phyloP scores from a whole-genome alignment of 2,797 vertebrate species.

The Cuniculus paca region DNA sequence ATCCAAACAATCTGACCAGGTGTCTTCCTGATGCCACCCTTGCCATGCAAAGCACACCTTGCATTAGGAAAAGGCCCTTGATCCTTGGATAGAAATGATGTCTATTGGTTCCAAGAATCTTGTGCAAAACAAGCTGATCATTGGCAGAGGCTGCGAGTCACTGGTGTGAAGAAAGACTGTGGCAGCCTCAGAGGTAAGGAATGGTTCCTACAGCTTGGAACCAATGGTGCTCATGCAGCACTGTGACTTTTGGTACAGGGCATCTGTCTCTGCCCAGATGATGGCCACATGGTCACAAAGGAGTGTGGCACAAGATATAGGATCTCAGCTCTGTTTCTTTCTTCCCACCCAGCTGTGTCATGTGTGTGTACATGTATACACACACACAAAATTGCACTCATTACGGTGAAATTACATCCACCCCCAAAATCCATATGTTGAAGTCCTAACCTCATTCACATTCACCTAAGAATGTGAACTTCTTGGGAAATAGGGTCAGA shows the following conservation, averaged over 20 bases:
- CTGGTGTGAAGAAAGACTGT: not conserved
- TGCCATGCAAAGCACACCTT: not conserved
- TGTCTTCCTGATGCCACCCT: not conserved
- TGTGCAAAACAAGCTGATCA: not conserved
- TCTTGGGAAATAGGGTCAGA: not conserved
- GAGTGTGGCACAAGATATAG: no score
- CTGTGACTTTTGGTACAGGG: not conserved
- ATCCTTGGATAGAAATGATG: not conserved
- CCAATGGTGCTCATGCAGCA: not conserved
- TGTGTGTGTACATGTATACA: not conserved
- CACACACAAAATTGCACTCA: not conserved
- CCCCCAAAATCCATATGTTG: not conserved
- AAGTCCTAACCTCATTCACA: not conserved
- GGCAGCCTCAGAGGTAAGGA: not conserved
- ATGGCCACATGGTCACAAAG: not conserved
- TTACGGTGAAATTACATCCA: not conserved
- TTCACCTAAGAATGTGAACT: not conserved
- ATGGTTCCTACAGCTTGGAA: not conserved
- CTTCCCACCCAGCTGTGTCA: not conserved
- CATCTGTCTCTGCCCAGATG: not conserved
- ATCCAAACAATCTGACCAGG: not conserved
- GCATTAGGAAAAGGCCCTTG: not conserved
- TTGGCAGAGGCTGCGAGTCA: not conserved
- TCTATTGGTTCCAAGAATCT: not conserved
- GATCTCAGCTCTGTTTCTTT: not conserved